Base-by-base conservation (phyloP, 1,140 invertebrate species). In the Apolygus lucorum region DNA sequence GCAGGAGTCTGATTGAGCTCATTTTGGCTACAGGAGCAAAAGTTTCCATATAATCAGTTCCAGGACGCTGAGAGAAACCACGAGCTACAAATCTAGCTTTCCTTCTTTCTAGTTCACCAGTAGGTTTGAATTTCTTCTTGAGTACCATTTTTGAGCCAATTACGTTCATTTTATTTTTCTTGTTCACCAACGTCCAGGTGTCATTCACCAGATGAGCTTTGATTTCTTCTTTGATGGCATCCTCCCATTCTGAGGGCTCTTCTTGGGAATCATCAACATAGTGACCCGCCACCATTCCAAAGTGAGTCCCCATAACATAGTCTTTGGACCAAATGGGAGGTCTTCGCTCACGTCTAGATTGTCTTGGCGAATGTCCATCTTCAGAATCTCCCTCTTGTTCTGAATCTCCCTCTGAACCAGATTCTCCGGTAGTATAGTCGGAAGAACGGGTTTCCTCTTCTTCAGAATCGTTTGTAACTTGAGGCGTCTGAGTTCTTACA, bases 41-140 rank as follows among this genome's bases (percentile, higher is more conserved):
- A n/a, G n/a, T n/a, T n/a, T n/a, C n/a, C n/a, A n/a, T 49, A 49
- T 49, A 49, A 49, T 49, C 34, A 49, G 34, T 49, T 49, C 34
- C 34, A 49, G 34, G 34, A 49, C 34, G 34, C 34, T 49, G 34
- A n/a, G n/a, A n/a, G n/a, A n/a, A n/a, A n/a, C n/a, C n/a, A n/a
- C n/a, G n/a, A n/a, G n/a, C n/a, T n/a, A 49, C n/a, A n/a, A n/a
- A n/a, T n/a, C n/a, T n/a, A n/a, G 34, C 34, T 49, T 49, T 49
- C 34, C 34, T 49, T 49, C 34, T 49, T 17, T 49, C 34, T 49
- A 49, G 34, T 49, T 49, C 8, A 49, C 34, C 34, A 8, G 34
- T 49, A 49, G 34, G 34, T 49, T 49, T 49, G 17, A 49, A 49
- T 49, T 49, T 49, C 34, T 49, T 49, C 8, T 49, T 49, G 34